Evolutionary conservation across 92 coral and sea anemone species (phyloP).

Genomic region (Epizoanthus ramosus): DNA sequence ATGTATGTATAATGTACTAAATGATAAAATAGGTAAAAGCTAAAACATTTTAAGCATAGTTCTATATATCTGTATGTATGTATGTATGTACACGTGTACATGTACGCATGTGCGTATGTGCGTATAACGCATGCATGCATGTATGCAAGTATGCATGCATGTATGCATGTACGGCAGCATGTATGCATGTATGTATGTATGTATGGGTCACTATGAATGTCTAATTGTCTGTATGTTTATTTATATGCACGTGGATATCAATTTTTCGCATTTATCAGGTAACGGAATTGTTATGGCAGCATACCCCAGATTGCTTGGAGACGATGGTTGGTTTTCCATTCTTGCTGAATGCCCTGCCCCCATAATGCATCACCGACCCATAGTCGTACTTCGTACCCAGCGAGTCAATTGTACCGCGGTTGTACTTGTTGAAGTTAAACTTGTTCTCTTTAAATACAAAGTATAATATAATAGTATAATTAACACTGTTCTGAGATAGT

Average conservation of each 20-base stretch:
- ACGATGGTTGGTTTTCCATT: conserved; percentile 76
- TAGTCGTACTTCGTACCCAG: conserved; percentile 80
- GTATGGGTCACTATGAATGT: no score
- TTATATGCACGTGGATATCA: background rate
- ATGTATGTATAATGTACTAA: no score
- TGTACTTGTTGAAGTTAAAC: conserved; percentile 80
- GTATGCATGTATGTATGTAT: no score
- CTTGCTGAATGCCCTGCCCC: conserved; percentile 65
- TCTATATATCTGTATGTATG: no score
- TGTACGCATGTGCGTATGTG: no score
- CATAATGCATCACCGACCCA: conserved; percentile 82
- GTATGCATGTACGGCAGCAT: no score
- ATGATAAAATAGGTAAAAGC: no score
- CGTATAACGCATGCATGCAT: no score
- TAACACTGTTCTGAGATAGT: no score
- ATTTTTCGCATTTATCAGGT: background rate
- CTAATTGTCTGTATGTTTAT: background rate
- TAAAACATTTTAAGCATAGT: no score
- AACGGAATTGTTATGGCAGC: background rate
- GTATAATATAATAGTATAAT: background rate
- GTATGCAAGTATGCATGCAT: no score
- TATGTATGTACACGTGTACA: no score
- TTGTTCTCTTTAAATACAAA: conserved; percentile 44
- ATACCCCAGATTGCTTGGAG: conserved; percentile 68
- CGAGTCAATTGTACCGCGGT: conserved; percentile 71